phyloP scores from a whole-genome alignment of 2,113 vertebrate genomes.

The Lethenteron reissneri region DNA sequence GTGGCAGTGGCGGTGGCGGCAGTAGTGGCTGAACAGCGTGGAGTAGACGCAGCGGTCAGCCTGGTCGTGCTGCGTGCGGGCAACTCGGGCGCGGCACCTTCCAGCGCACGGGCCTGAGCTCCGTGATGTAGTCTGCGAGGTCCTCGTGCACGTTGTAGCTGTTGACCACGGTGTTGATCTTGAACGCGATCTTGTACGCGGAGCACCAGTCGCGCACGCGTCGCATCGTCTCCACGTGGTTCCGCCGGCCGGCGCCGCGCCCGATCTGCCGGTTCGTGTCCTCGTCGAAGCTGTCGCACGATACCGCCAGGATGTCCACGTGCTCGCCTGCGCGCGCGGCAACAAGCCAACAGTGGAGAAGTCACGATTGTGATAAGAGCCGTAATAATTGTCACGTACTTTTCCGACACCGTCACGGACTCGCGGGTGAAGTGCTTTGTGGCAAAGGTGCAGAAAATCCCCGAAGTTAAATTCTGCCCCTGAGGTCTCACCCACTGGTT shows the following conservation, averaged over 20 bases:
- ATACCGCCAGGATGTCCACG: constrained; percentile 72
- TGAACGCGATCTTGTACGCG: constrained; percentile 62
- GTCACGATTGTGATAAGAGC: no score
- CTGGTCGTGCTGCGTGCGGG: no score
- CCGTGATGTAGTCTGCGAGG: constrained; percentile 38
- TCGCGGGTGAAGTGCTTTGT: no score
- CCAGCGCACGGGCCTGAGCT: constrained; percentile 62
- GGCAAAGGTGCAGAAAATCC: no score
- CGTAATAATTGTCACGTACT: no score
- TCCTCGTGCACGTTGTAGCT: constrained; percentile 63
- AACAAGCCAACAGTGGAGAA: no score
- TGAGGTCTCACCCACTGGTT: no score
- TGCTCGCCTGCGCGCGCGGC: constrained; percentile 28
- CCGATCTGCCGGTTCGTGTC: constrained; percentile 57
- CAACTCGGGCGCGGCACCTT: constrained; percentile 29
- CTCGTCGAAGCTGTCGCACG: constrained; percentile 77
- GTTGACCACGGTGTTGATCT: constrained; percentile 82
- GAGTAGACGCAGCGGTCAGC: no score
- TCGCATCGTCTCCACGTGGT: constrained; percentile 48
- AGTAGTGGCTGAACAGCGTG: no score
- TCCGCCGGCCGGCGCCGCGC: constrained; percentile 50
- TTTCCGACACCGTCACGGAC: no score
- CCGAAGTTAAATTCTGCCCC: no score
- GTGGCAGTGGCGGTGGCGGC: no score
- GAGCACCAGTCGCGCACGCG: constrained; percentile 47